Conservation (phyloP, 2,888 invertebrate species). For the Amblyjoppa fuscipennis region DNA sequence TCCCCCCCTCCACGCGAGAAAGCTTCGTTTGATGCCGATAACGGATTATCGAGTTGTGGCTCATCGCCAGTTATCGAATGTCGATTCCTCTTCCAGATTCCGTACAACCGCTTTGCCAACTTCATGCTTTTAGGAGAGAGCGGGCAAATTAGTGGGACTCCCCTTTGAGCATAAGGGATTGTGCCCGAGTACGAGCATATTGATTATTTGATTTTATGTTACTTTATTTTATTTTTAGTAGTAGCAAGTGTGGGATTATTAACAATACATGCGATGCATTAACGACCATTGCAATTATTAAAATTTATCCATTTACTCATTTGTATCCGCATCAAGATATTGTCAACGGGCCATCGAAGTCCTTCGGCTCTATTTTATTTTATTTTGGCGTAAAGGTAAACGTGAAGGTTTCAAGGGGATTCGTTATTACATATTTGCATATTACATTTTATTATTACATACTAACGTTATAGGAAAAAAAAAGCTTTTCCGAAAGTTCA, state of each 20-base stretch:
- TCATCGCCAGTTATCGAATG: conserved; percentile 40
- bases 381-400: no score
- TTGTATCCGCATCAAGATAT: no score
- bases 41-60: conserved; percentile 29
- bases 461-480: neutral
- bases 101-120: conserved; percentile 5
- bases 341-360: no score
- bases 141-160: neutral
- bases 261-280: no score
- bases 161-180: conserved; percentile 1
- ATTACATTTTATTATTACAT: neutral
- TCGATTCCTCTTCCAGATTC: neutral
- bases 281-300: no score
- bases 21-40: neutral
- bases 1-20: neutral
- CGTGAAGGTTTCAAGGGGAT: neutral
- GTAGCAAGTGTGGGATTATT: no score
- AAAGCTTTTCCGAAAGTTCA: neutral
- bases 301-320: no score
- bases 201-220: neutral
- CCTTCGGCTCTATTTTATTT: no score
- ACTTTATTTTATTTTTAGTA: no score
- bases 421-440: neutral
- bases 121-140: neutral
- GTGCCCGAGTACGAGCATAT: neutral